These are phyloP conservation scores for Zhengitettix transpicula DNA, from an alignment of 2,888 invertebrate species.

Conservation along the genomic window DNA sequence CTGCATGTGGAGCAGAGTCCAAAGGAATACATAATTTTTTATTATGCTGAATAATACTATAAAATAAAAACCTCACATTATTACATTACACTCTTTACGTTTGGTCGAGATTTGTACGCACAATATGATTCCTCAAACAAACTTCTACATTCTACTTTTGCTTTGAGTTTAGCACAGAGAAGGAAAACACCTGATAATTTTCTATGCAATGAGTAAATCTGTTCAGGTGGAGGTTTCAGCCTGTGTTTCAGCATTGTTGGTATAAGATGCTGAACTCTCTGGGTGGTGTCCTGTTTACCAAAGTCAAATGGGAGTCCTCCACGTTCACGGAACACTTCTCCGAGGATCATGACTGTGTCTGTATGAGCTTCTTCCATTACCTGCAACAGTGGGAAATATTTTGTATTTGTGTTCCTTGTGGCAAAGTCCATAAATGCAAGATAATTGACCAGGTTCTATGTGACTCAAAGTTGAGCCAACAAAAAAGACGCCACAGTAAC, in stretches of 20 bases:
- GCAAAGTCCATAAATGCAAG: too few relatives aligned
- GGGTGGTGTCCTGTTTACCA: slow-evolving; percentile 64
- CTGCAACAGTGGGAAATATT: slow-evolving; percentile 19
- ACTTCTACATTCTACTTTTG: slow-evolving; percentile 63
- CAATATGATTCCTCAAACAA: slow-evolving; percentile 66
- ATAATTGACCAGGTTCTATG: too few relatives aligned
- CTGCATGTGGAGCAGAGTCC: too few relatives aligned
- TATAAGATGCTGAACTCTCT: slow-evolving; percentile 65
- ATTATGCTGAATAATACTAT: too few relatives aligned
- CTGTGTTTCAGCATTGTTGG: slow-evolving; percentile 90
- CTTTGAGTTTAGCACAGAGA: slow-evolving; percentile 71
- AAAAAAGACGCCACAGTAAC: too few relatives aligned
- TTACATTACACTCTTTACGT: too few relatives aligned
- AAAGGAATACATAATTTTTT: too few relatives aligned
- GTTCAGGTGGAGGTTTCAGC: slow-evolving; percentile 93
- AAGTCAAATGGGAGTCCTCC: slow-evolving; percentile 63
- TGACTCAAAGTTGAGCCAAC: too few relatives aligned
- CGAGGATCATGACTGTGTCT: slow-evolving; percentile 92
- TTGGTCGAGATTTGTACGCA: background rate
- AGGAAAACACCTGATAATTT: slow-evolving; percentile 93
- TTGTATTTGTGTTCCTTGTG: too few relatives aligned
- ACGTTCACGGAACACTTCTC: slow-evolving; percentile 74
- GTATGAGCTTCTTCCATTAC: slow-evolving; percentile 91
- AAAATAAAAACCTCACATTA: too few relatives aligned
- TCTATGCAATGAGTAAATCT: slow-evolving; percentile 92